Evolutionary conservation across 2,888 invertebrate genomes (phyloP), one percentile per base, ranked within the genome.

Genomic region (Hecatera dysodea): DNA sequence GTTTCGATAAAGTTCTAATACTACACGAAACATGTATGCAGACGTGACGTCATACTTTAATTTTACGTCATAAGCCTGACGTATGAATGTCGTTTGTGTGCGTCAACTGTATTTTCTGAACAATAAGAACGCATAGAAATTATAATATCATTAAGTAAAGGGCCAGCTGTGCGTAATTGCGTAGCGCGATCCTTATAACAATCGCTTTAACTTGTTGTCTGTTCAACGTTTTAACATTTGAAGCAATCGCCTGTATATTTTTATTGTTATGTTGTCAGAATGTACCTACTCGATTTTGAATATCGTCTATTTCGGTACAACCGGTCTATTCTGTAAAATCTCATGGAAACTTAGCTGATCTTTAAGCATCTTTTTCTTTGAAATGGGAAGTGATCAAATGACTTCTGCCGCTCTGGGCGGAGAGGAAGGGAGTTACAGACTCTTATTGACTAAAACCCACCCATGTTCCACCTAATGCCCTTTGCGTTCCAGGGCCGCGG

Each of bases 41-140:
- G 61, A 8, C 27, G 50, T n/a, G 56, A 48, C 80, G 61, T 33
- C 48, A 80, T 50, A 17, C 52, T 66, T 56, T 39, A 53, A 61
- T 75, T 66, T 53, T 15, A 57, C 76, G 76, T 67, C 68, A 76
- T 44, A 3, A 17, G 27, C 24, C 22, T 80, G 80, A 76, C 80
- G 76, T 67, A 22, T 24, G 46, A 24, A 48, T 7, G 39, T n/a
- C 19, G 44, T 19, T 33, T 48, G 12, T 36, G 46, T 64, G 48
- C 52, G 64, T 59, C 74, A 78, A 42, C 39, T 19, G 63, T 19
- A 46, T 11, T 22, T 29, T 46, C 12, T 24, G 39, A 44, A 48
- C 71, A 75, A n/a, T 17, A 33, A 2, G 29, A 69, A 22, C 8
- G 22, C 67, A 22, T 39, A 22, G 19, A 22, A 36, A 56, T 50